Evolutionary conservation across 2,113 vertebrate genomes (phyloP), one percentile per base, ranked within the genome.

Genomic region (Brienomyrus brachyistius): DNA sequence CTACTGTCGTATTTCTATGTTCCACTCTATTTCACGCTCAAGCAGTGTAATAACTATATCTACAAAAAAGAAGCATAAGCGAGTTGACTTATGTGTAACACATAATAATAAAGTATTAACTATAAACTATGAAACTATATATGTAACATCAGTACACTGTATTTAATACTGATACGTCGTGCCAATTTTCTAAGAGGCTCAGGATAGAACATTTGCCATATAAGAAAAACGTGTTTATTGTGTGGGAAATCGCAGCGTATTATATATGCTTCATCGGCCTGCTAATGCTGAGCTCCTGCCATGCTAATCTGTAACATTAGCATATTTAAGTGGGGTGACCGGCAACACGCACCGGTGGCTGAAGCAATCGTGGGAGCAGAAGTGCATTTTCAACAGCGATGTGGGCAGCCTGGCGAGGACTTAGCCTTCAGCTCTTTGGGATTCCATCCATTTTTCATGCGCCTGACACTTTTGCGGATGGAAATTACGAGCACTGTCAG

Each of bases 361-460:
- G 9, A 45, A 45, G 23, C 7, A 6, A 54, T 54, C 48, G 27
- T 13, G 11, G 7, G 31, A 19, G 35, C 85, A 35, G 51, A 54
- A 19, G 51, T n/a, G 31, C 51, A 13, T 40, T 27, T 31, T n/a
- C 27, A 5, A 31, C 31, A 56, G 85, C 5, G 40, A 5, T 87
- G 85, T 27, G 48, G 85, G 85, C 51, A 56, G 31, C 11, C 31
- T 2, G 51, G 51, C 54, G 7, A 17, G 51, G 23, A 50, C 15
- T 86, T 56, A 8, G 51, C 48, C 85, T 48, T 54, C 51, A 54
- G 85, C 85, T 87, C 85, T 35, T 54, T 56, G 6, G 7, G n/a
- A 54, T 87, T 56, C 50, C 85, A 52, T 87, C 51, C 31, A 87
- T 87, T 88, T 50, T 70, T 70, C 45, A 70, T 27, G 62, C 54